Conservation (phyloP, 2,113 vertebrate species). For the Stictonetta naevosa region DNA sequence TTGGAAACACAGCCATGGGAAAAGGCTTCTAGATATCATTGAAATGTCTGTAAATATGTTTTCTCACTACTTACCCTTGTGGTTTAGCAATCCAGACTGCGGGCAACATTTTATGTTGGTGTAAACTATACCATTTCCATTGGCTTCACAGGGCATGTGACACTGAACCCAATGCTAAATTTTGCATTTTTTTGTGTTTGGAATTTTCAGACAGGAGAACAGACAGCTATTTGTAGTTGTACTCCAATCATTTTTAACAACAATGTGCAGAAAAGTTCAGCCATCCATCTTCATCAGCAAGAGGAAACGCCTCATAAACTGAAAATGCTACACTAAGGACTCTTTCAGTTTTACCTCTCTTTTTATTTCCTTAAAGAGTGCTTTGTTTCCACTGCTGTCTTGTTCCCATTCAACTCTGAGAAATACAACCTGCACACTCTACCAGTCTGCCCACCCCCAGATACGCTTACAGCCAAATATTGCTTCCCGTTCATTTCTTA, state of each 20-base stretch:
- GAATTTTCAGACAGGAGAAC: constrained; percentile 8
- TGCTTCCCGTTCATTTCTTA: background rate
- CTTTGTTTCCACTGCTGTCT: constrained; percentile 40
- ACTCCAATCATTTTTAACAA: constrained; percentile 18
- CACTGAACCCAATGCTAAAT: background rate
- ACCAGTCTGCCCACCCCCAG: background rate
- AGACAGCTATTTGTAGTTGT: constrained; percentile 25
- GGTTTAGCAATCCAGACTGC: background rate
- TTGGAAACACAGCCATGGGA: background rate
- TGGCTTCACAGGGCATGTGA: background rate
- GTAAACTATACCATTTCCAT: background rate
- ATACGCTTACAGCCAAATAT: background rate
- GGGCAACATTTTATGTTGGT: background rate
- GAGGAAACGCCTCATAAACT: constrained; percentile 56
- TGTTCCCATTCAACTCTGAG: constrained; percentile 16
- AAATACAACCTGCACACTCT: background rate
- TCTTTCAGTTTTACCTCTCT: constrained; percentile 34
- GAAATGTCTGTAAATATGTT: constrained; percentile 23
- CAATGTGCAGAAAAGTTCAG: constrained; percentile 29
- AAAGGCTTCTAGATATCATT: background rate
- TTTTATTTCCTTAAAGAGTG: constrained; percentile 41
- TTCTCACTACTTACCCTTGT: background rate
- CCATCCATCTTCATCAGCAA: constrained; percentile 8
- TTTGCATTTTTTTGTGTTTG: constrained; percentile 22
- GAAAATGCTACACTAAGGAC: constrained; percentile 23